Base-by-base conservation (phyloP, 2,888 invertebrate genomes). In the Horisme vitalbata region DNA sequence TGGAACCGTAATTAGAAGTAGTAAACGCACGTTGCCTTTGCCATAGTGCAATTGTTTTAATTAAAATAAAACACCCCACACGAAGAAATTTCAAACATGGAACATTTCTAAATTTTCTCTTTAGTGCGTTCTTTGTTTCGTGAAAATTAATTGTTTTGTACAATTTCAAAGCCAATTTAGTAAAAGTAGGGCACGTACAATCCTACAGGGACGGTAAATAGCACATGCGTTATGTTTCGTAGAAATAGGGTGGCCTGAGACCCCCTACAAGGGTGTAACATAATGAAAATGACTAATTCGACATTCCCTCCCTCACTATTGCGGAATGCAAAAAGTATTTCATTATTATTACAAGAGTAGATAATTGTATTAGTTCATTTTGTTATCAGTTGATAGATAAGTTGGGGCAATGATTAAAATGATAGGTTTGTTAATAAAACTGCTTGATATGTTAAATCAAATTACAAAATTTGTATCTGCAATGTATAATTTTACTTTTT, bases 191-290 rank as follows among this genome's bases (percentile, higher is more conserved):
- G 59, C 63, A 65, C 45, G n/a, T 39, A 41, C 27, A 9, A 54
- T 56, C 50, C 51, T 53, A 47, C 48, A 50, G 60, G 66, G 55
- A 59, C 34, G 45, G 55, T 23, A 26, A 34, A 36, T 13, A 51
- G 50, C 52, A 52, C 50, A 59, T 61, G 60, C 52, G 63, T 64
- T 60, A 59, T 59, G 55, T 62, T 77, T 75, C 75, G 61, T 52
- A 52, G 70, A 73, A 79, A 47, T 68, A 58, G 81, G 83, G 80
- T 75, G 73, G 63, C 44, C 37, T 27, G 53, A 45, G 65, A 68
- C 71, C 67, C 65, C 73, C 64, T 46, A 47, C 61, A 52, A 64
- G 76, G 76, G 71, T 61, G 59, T 59, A 59, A 26, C 39, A n/a
- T 37, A 41, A 55, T 54, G 45, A 61, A 43, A 58, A 55, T 71